Evolutionary conservation across 2,888 invertebrate species (phyloP), one percentile per base, ranked within the genome.

Genomic region (Trichogramma evanescens): DNA sequence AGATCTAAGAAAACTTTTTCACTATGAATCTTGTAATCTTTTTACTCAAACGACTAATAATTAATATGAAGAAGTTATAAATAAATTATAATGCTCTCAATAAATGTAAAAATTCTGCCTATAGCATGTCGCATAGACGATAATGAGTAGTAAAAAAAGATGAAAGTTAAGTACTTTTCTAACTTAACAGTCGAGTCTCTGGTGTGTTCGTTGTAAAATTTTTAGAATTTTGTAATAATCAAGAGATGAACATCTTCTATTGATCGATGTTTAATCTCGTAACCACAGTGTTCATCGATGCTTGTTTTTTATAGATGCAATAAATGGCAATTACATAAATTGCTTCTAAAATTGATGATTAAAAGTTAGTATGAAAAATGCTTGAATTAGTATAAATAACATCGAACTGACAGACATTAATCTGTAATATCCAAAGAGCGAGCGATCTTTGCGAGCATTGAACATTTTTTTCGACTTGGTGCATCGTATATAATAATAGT

Each of bases 281-380:
- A 64, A 73, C 68, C 67, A 67, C 74, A 71, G 74, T 74, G 74
- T 74, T 74, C 74, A 74, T 66, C 67, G 71, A 70, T 70, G 69
- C 63, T 67, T 67, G 66, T 70, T 66, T 64, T 66, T 50, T 64
- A 67, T 68, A 67, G 67, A 58, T 69, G 66, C 64, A 68, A 69
- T 65, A 62, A 57, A 50, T 48, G 59, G 54, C 61, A 59, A 59
- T 59, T 55, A 38, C 59, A 53, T 56, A 57, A 54, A 64, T 62
- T 58, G 52, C 60, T 64, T 62, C 55, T 46, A 58, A 50, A 26
- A 26, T 26, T 26, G 45, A 45, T 48, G 41, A 50, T 46, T 7
- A 61, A 42, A 54, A 58, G 40, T 48, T 45, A 49, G 44, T n/a
- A 44, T 9, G 9, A 54, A 58, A 52, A 50, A 45, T 56, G 44